phyloP scores from a whole-genome alignment of 2,888 invertebrate genomes.

The Cheilosia scutellata region DNA sequence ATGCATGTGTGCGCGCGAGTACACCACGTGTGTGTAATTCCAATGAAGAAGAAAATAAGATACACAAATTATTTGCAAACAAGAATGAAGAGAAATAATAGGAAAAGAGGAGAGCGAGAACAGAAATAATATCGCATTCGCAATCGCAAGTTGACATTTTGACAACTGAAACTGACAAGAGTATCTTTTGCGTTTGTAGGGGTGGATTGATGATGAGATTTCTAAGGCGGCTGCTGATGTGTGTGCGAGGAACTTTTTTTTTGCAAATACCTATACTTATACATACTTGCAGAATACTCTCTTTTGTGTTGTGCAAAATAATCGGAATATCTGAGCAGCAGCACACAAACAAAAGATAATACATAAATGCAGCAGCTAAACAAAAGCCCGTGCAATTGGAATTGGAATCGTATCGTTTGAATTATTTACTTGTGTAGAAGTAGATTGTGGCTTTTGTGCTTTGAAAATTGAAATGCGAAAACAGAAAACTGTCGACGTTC shows the following conservation, averaged over 20 bases:
- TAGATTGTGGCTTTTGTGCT: constrained; percentile 12
- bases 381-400: constrained; percentile 3
- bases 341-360: neutral
- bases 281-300: neutral
- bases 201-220: neutral
- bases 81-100: constrained; percentile 20
- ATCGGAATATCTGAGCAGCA: neutral
- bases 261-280: constrained; percentile 10
- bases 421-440: constrained; percentile 9
- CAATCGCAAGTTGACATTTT: neutral
- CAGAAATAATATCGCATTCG: constrained; percentile 26
- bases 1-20: constrained; percentile 32
- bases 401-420: neutral
- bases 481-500: constrained; percentile 80
- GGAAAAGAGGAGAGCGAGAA: neutral
- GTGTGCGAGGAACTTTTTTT: constrained; percentile 3
- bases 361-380: constrained; percentile 6
- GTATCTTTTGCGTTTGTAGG: constrained; percentile 14
- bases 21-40: constrained; percentile 36
- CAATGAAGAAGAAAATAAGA: constrained; percentile 2
- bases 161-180: neutral
- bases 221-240: neutral
- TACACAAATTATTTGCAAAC: constrained; percentile 38
- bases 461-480: constrained; percentile 50
- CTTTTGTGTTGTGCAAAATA: neutral